Conservation (phyloP, 2,113 vertebrate species). For the Corythoichthys haematopterus region DNA sequence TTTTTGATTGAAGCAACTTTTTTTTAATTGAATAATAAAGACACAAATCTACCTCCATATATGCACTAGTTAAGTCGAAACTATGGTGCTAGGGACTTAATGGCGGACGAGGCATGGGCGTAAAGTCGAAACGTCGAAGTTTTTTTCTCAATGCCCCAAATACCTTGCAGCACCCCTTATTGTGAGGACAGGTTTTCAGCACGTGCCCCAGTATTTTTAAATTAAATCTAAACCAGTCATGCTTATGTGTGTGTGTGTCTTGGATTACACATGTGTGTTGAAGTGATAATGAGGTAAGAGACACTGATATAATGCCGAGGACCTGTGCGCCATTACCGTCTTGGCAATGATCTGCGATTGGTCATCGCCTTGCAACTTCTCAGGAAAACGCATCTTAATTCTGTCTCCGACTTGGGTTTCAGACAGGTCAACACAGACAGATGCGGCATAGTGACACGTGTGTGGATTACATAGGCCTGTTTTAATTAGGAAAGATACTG, state of each 20-base stretch:
- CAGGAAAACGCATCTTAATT: conserved; percentile 70
- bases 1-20: too few species aligned
- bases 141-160: too few species aligned
- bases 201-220: conserved; percentile 10
- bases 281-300: conserved; percentile 67
- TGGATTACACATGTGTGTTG: conserved; percentile 23
- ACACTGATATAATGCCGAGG: conserved; percentile 61
- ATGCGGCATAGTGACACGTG: conserved; percentile 65
- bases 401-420: conserved; percentile 63
- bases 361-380: conserved; percentile 51
- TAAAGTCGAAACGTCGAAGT: too few species aligned
- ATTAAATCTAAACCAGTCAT: not conserved
- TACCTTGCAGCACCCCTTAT: not conserved
- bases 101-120: too few species aligned
- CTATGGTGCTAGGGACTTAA: too few species aligned
- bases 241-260: conserved; percentile 20
- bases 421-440: conserved; percentile 62
- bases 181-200: not conserved
- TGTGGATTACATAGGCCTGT: conserved; percentile 67
- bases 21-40: too few species aligned
- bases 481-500: conserved; percentile 67
- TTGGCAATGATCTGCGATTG: conserved; percentile 44
- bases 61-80: too few species aligned
- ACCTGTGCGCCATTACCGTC: conserved; percentile 50
- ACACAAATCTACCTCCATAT: too few species aligned